phyloP scores from a whole-genome alignment of 2,797 vertebrate species.

The Threskiornis aethiopicus region DNA sequence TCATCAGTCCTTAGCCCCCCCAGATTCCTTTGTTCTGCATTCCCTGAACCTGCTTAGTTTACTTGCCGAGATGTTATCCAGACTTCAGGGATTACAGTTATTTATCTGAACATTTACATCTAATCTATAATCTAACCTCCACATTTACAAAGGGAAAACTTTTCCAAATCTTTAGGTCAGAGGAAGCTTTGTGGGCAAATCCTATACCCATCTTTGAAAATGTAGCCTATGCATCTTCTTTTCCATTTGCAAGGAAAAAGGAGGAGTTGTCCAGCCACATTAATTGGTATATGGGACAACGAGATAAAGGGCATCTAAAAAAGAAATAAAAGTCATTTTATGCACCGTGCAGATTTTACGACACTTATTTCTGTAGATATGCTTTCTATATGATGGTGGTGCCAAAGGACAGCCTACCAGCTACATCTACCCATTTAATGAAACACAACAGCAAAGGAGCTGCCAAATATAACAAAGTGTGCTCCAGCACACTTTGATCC shows the following conservation, averaged over 20 bases:
- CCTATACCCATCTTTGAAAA: not conserved
- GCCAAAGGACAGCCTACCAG: not conserved
- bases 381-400: not conserved
- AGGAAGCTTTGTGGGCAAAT: not conserved
- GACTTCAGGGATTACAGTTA: not conserved
- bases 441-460: not conserved
- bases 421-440: not conserved
- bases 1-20: not conserved
- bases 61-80: not conserved
- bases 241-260: not conserved
- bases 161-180: not conserved
- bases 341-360: not conserved
- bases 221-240: not conserved
- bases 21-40: not conserved
- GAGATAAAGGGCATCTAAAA: not conserved
- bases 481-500: not conserved
- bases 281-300: not conserved
- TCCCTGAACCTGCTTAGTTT: not conserved
- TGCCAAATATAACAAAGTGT: not conserved
- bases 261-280: not conserved
- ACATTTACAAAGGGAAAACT: not conserved
- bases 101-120: not conserved
- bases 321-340: not conserved
- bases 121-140: not conserved
- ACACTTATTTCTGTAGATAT: not conserved